Evolutionary conservation across 30 jellyfish, hydroid and myxozoan species (phyloP), one percentile per base, ranked within the genome.

Genomic region (Rhopilema esculentum): DNA sequence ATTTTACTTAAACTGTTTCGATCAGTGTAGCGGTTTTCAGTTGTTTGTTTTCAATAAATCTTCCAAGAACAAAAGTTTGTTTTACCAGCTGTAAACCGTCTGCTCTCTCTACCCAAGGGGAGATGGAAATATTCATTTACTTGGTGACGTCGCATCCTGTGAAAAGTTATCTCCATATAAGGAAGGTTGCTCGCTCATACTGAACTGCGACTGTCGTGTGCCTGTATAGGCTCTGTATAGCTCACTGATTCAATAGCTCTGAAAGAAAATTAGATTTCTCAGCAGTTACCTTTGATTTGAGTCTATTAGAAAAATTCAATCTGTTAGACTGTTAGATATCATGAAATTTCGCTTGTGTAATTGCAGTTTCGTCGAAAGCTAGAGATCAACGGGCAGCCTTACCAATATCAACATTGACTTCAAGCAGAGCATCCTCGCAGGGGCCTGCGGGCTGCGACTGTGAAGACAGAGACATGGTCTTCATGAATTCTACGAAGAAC

Each of bases 381-480:
- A 71, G 65, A 53, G 86, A 71, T 28, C 66, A 49, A 27, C 66
- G 86, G 40, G 75, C 22, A 72, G 23, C 87, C 65, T 71, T 66
- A 21, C 87, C 92, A 50, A 40, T 40, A 40, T 48, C 77, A 67
- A 79, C 51, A 57, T 61, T 84, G 81, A 52, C 63, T 61, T 72
- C 92, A 61, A 28, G 71, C 92, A 53, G 92, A 50, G 92, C 80
- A 28, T 40, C 92, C 53, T 75, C 92, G 81, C 86, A 72, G 86
- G 92, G 79, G 82, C 71, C 86, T 8, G 76, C 80, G 78, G 49
- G 28, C 49, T 30, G 75, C 67, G 87, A 84, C 73, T 61, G 87
- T 48, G 92, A 84, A 21, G 87, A 84, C 64, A 73, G 87, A 84
- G 92, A 72, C 85, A 84, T 84, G 92, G 92, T 84, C n/a, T 84